These are phyloP conservation scores for Ormyrus labotus DNA, from an alignment of 2,888 invertebrate species.

Conservation along the genomic window DNA sequence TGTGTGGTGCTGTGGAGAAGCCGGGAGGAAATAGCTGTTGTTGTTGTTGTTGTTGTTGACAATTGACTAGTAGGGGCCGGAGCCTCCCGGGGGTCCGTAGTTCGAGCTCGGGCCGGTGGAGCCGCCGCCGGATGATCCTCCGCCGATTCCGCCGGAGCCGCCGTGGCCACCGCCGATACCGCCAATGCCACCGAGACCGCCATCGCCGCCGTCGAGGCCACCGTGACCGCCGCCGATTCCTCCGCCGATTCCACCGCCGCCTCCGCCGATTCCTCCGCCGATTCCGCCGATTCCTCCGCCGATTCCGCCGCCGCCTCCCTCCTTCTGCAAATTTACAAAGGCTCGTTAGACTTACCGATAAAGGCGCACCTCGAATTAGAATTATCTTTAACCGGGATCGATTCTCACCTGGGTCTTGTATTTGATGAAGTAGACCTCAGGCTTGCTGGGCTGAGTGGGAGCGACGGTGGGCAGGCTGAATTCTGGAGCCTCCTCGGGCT, in stretches of 20 bases:
- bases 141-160: conserved; percentile 60
- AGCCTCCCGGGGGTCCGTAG: conserved; percentile 83
- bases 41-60: conserved; percentile 51
- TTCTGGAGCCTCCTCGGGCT: conserved; percentile 90
- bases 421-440: conserved; percentile 93
- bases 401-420: conserved; percentile 82
- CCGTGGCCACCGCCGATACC: conserved; percentile 57
- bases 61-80: conserved; percentile 82
- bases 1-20: conserved; percentile 52
- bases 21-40: conserved; percentile 39
- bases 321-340: conserved; percentile 64
- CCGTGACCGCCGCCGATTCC: conserved; percentile 61
- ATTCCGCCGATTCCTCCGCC: conserved; percentile 61
- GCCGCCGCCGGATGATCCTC: conserved; percentile 33
- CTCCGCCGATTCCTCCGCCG: conserved; percentile 57
- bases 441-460: conserved; percentile 91
- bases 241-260: conserved; percentile 65
- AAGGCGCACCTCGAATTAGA: not conserved
- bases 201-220: conserved; percentile 66
- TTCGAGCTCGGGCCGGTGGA: conserved; percentile 77
- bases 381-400: not conserved
- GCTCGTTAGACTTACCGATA: not conserved
- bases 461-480: conserved; percentile 86
- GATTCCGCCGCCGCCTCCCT: conserved; percentile 65
- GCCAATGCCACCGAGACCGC: conserved; percentile 47